Conservation (phyloP, 2,797 vertebrate genomes). For the Brachyalestes nurse region DNA sequence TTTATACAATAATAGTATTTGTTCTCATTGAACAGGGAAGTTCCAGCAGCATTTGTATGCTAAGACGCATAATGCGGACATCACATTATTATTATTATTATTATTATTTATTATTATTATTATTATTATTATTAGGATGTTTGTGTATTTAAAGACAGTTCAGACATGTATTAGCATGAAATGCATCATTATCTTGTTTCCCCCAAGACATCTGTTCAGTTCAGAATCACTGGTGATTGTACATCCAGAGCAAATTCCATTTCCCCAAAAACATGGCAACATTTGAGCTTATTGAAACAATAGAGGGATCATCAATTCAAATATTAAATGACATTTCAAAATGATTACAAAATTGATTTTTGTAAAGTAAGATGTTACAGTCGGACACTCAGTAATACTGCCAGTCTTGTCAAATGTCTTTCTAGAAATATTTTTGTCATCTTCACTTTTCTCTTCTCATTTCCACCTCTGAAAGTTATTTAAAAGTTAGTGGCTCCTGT, state of each 20-base stretch:
- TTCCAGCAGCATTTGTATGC: neutral
- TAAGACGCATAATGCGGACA: conserved; percentile 2
- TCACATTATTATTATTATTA: conserved; percentile 3
- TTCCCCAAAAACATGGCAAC: too few species aligned
- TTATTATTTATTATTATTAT: conserved; percentile 12
- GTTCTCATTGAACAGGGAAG: conserved; percentile 25
- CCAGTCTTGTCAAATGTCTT: too few species aligned
- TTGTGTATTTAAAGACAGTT: neutral
- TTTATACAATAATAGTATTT: conserved; percentile 30
- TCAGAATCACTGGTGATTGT: neutral
- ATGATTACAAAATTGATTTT: too few species aligned
- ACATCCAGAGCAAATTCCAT: neutral
- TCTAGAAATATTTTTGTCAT: too few species aligned
- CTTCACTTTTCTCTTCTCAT: neutral
- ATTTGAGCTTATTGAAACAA: too few species aligned
- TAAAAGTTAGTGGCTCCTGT: neutral
- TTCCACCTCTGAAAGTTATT: neutral
- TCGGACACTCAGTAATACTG: too few species aligned
- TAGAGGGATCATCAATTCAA: neutral
- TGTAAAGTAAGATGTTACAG: too few species aligned
- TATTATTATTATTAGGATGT: neutral
- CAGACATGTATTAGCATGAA: neutral
- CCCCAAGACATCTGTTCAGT: neutral
- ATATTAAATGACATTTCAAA: too few species aligned
- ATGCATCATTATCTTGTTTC: neutral